These are phyloP conservation scores for Chromoteleia sp. DNA, from an alignment of 2,888 invertebrate genomes.

Conservation along the genomic window DNA sequence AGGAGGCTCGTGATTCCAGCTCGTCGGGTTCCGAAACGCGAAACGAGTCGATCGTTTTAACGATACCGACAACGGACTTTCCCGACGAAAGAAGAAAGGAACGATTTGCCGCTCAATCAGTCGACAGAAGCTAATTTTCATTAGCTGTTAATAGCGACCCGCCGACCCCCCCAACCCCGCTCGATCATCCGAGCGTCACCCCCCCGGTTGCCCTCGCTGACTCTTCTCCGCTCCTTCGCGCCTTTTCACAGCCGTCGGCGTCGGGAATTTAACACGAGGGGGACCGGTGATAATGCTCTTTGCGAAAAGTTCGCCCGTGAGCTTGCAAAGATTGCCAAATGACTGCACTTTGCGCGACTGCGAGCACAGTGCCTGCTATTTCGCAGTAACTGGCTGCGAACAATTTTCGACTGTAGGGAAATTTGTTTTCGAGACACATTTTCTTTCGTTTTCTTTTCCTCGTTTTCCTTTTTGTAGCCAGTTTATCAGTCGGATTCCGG, in stretches of 20 bases:
- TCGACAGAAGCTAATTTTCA: conserved; percentile 84
- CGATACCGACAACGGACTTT: conserved; percentile 78
- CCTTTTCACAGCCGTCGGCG: conserved; percentile 66
- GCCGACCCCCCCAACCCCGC: conserved; percentile 68
- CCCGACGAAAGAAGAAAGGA: conserved; percentile 82
- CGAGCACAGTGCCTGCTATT: conserved; percentile 41
- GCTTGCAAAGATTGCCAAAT: conserved; percentile 70
- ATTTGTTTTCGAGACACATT: conserved; percentile 34
- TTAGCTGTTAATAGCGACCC: conserved; percentile 83
- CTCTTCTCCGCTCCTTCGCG: conserved; percentile 69
- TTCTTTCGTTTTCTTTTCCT: neutral
- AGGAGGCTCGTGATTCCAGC: conserved; percentile 50
- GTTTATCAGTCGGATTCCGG: too few relatives aligned
- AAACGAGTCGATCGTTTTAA: conserved; percentile 77
- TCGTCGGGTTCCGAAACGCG: conserved; percentile 50
- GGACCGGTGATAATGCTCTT: conserved; percentile 67
- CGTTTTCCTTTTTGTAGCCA: neutral
- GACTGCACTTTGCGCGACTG: conserved; percentile 61
- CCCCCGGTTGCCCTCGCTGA: conserved; percentile 60
- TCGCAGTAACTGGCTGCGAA: conserved; percentile 49
- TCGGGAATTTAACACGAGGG: conserved; percentile 66
- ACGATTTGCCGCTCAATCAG: conserved; percentile 84
- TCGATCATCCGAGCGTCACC: conserved; percentile 50
- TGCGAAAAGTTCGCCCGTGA: conserved; percentile 65
- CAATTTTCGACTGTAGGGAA: conserved; percentile 27